Base-by-base conservation (phyloP, 2,797 vertebrate genomes). In the Ctenopoma multispine region DNA sequence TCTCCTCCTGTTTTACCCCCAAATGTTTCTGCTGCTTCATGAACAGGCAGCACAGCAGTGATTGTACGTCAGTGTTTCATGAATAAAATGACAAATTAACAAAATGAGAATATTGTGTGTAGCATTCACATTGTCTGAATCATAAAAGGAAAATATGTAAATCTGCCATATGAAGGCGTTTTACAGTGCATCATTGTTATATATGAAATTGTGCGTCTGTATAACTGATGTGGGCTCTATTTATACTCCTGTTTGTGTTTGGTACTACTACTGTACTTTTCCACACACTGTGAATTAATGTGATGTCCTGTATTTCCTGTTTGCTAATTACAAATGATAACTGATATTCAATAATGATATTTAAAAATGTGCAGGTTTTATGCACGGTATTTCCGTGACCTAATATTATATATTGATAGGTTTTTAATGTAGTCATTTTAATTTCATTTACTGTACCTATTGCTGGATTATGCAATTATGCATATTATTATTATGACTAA, bases 1-100 rank as follows among this genome's bases (percentile, higher is more conserved):
- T 93, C 93, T 1, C 89, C 92, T 1, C 86, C 89, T 5, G 47
- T 51, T 44, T 87, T 91, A 11, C 90, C 92, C 1, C 9, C 69
- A 2, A 80, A 63, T 24, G 59, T 31, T 20, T 21, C 48, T 1
- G 4, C 55, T 0, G 7, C 31, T 51, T 17, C 70, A 11, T 61
- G 58, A 43, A 24, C 20, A 0, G 2, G 11, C 20, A 21, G 47
- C 55, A 4, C 5, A 70, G 66, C 53, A 43, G 14, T 12, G n/a
- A 34, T 13, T 4, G 27, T 5, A 43, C 29, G 13, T 36, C 14
- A 3, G 11, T 50, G 24, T 54, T 54, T 62, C 10, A 11, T 12
- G 21, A 5, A 50, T 40, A 21, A 24, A 53, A 21, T 1, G 27
- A 55, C 31, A 38, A 1, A 58, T 40, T 5, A 47, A n/a, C 18